These are phyloP conservation scores for Siphamia tubifer DNA, from an alignment of 2,113 vertebrate genomes.

Conservation along the genomic window DNA sequence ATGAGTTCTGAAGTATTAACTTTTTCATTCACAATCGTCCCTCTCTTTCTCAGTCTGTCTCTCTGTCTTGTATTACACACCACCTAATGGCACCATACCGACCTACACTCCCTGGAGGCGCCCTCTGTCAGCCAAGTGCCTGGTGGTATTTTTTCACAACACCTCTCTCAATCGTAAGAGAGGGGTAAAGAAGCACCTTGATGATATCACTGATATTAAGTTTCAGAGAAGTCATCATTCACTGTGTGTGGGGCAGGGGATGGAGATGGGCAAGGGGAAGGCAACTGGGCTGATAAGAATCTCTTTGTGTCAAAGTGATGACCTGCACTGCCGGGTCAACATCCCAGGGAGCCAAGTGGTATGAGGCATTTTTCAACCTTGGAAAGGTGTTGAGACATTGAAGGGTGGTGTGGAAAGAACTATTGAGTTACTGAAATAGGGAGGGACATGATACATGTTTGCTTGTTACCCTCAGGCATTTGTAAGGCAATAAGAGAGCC, in stretches of 20 bases:
- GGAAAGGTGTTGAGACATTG: slow-evolving; percentile 75
- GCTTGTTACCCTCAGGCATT: slow-evolving; percentile 54
- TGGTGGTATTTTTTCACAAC: slow-evolving; percentile 61
- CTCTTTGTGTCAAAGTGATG: slow-evolving; percentile 76
- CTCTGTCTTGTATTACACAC: slow-evolving; percentile 65
- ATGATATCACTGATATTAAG: slow-evolving; percentile 79
- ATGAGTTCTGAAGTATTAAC: slow-evolving; percentile 64
- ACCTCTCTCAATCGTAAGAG: slow-evolving; percentile 49
- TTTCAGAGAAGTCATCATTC: slow-evolving; percentile 76
- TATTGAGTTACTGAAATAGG: slow-evolving; percentile 67
- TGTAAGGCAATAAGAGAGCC: slow-evolving; percentile 46
- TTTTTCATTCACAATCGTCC: slow-evolving; percentile 57
- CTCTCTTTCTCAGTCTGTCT: background rate
- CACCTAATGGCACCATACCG: slow-evolving; percentile 70
- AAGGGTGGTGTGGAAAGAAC: slow-evolving; percentile 52
- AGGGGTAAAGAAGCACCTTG: slow-evolving; percentile 65
- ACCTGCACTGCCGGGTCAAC: slow-evolving; percentile 74
- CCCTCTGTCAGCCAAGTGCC: slow-evolving; percentile 46
- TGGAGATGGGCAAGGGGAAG: slow-evolving; percentile 35
- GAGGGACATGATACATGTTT: slow-evolving; percentile 42
- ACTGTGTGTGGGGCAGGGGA: slow-evolving; percentile 35
- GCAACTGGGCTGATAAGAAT: slow-evolving; percentile 68
- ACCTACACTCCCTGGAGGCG: slow-evolving; percentile 52
- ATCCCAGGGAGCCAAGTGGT: slow-evolving; percentile 67
- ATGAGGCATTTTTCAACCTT: slow-evolving; percentile 66